Conservation (phyloP, 2,888 invertebrate genomes). For the Halictus quadricinctus region DNA sequence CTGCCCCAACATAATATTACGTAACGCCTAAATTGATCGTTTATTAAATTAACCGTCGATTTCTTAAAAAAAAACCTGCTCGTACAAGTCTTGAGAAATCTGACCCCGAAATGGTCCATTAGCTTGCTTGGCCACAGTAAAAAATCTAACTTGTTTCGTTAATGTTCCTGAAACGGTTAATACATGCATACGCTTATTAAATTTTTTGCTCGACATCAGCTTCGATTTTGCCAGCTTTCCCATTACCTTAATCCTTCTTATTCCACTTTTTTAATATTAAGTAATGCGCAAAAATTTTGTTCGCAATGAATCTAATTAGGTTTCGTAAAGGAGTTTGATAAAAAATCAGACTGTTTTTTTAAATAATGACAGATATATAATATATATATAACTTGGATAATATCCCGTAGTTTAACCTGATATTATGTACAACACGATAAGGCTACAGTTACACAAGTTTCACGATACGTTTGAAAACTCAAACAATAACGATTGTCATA, state of each 20-base stretch:
- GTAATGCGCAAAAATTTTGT: too few species aligned
- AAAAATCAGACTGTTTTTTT: too few species aligned
- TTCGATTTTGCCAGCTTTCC: slow-evolving; percentile 16
- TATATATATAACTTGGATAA: too few species aligned
- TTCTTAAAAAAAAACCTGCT: not conserved
- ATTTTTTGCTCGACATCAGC: slow-evolving; percentile 19
- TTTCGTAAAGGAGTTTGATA: too few species aligned
- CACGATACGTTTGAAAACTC: too few species aligned
- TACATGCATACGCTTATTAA: slow-evolving; percentile 29
- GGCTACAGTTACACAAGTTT: too few species aligned
- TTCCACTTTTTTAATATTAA: not conserved
- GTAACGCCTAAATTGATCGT: slow-evolving; percentile 14
- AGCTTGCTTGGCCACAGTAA: slow-evolving; percentile 25
- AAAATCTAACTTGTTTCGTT: slow-evolving; percentile 7
- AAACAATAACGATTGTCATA: too few species aligned
- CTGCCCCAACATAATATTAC: not conserved
- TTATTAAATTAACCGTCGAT: slow-evolving; percentile 5
- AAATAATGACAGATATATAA: too few species aligned
- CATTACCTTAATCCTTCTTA: not conserved
- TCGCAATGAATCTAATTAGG: too few species aligned
- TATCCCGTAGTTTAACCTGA: too few species aligned
- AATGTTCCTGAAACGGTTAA: slow-evolving; percentile 8
- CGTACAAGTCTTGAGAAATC: slow-evolving; percentile 18
- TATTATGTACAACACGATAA: too few species aligned
- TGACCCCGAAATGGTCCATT: slow-evolving; percentile 51